Base-by-base conservation (phyloP, 2,113 vertebrate genomes). In the Antechinus stuartii region DNA sequence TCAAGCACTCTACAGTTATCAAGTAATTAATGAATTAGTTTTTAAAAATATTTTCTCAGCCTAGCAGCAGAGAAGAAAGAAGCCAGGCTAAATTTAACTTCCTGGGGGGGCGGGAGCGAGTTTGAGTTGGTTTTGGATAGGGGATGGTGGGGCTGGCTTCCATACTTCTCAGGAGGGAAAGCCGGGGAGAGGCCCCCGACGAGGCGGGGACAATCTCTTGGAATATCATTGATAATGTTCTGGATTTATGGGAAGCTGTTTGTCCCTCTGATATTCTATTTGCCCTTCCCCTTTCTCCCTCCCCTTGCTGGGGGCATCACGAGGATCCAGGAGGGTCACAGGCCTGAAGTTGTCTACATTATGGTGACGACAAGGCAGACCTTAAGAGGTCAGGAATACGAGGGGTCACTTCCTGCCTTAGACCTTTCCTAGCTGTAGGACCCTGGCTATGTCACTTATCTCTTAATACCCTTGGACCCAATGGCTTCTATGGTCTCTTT, bases 41-140 rank as follows among this genome's bases (percentile, higher is more conserved):
- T 96, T 93, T 14, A 8, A 94, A 94, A 91, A 89, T 91, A 9
- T 93, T 93, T 94, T 84, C 54, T 96, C 42, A 49, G 6, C 3
- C 8, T 91, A 54, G n/a, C 30, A 42, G 76, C 84, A 3, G 16
- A 54, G 2, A 55, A 27, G 92, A 52, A 2, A 90, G 16, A n/a
- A 89, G 25, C 47, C 0, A 50, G 25, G 23, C 8, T 91, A 95
- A 53, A 90, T 94, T 95, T 95, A 94, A 93, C 9, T 92, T 89
- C 19, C 22, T 84, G n/a, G 19, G 68, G 68, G 68, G 68, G n/a
- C n/a, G 0, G 42, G 50, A 91, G 47, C 49, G 94, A 84, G 30
- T 93, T 91, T 89, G 76, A 54, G 22, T 56, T 19, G 4, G 9
- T 54, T 95, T 94, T 95, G 49, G 50, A 94, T 26, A 91, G 89